A percentile compares a stretch with the other conserved stretches of the same genome.
These are phyloP conservation scores for Notodonta dromedarius DNA, from an alignment of 2,888 invertebrate species.

Conservation along the genomic window DNA sequence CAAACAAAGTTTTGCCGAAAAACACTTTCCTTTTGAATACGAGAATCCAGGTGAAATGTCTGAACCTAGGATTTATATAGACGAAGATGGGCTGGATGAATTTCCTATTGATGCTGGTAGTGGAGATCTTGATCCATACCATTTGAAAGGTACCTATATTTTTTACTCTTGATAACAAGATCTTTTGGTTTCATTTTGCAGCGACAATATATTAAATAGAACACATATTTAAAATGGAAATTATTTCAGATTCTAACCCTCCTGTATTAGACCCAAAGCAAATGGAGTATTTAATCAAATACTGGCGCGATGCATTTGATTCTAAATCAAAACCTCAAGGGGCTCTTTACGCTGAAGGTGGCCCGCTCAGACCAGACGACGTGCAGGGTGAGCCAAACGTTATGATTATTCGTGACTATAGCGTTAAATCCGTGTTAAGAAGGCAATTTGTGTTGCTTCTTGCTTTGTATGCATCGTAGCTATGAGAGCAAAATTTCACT, in stretches of 20 bases:
- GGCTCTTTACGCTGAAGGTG: conserved; percentile 74
- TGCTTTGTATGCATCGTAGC: conserved; percentile 67
- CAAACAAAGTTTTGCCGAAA: conserved; percentile 74
- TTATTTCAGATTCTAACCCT: conserved; percentile 38
- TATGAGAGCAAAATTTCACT: conserved; percentile 56
- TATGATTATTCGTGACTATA: conserved; percentile 21
- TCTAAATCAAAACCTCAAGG: conserved; percentile 61
- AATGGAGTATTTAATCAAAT: conserved; percentile 74
- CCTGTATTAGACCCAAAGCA: conserved; percentile 58
- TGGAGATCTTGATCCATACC: conserved; percentile 68
- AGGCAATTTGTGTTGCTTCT: conserved; percentile 66
- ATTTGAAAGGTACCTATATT: conserved; percentile 59
- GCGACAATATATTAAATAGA: not conserved
- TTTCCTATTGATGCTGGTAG: conserved; percentile 71
- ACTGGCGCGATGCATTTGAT: conserved; percentile 67
- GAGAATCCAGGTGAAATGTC: conserved; percentile 76
- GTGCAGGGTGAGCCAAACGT: conserved; percentile 60
- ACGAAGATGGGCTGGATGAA: conserved; percentile 79
- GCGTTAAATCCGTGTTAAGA: conserved; percentile 45
- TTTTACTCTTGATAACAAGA: not conserved
- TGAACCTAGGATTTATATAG: conserved; percentile 84
- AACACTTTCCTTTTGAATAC: conserved; percentile 79
- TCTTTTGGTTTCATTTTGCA: not conserved
- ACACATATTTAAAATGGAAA: not conserved
- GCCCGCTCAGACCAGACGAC: conserved; percentile 70